Conservation (phyloP, 2,888 invertebrate species). For the Cyclophora albipunctata region DNA sequence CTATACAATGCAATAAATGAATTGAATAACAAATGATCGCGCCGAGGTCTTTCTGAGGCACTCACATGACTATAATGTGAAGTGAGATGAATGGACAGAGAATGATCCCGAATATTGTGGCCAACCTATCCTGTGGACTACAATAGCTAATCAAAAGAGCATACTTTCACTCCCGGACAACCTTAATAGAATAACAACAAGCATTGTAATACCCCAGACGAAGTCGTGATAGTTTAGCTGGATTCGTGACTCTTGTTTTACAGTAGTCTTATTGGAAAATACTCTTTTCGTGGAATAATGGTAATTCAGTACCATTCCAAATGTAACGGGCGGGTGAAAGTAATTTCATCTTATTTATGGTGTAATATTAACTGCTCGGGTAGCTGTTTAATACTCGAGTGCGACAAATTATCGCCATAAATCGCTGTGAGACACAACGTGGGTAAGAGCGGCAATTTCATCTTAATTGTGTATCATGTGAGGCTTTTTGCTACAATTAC, state of each 20-base stretch:
- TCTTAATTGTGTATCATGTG: slow-evolving; percentile 10
- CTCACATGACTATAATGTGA: slow-evolving; percentile 57
- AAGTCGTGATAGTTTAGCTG: slow-evolving; percentile 66
- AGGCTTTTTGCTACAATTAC: slow-evolving; percentile 14
- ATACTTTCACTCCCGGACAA: slow-evolving; percentile 65
- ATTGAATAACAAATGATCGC: slow-evolving; percentile 57
- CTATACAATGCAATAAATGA: slow-evolving; percentile 41
- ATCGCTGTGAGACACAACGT: slow-evolving; percentile 4
- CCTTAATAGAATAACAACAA: slow-evolving; percentile 62
- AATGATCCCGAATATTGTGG: slow-evolving; percentile 55
- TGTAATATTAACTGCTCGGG: slow-evolving; percentile 30
- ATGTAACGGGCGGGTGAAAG: slow-evolving; percentile 62
- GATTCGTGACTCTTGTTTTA: slow-evolving; percentile 66
- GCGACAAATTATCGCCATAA: slow-evolving; percentile 18
- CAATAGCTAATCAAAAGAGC: slow-evolving; percentile 59
- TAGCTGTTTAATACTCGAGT: slow-evolving; percentile 22
- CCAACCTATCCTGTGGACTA: slow-evolving; percentile 39
- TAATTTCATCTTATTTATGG: slow-evolving; percentile 32
- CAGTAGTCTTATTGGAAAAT: slow-evolving; percentile 64
- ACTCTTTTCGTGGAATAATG: slow-evolving; percentile 49
- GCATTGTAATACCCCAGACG: slow-evolving; percentile 60
- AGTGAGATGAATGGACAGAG: slow-evolving; percentile 52
- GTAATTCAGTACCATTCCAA: slow-evolving; percentile 54
- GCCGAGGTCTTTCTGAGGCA: slow-evolving; percentile 25
- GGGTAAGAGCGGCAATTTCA: slow-evolving; percentile 14